These are phyloP conservation scores for Spilarctia lutea DNA, from an alignment of 2,888 invertebrate genomes.

Conservation along the genomic window DNA sequence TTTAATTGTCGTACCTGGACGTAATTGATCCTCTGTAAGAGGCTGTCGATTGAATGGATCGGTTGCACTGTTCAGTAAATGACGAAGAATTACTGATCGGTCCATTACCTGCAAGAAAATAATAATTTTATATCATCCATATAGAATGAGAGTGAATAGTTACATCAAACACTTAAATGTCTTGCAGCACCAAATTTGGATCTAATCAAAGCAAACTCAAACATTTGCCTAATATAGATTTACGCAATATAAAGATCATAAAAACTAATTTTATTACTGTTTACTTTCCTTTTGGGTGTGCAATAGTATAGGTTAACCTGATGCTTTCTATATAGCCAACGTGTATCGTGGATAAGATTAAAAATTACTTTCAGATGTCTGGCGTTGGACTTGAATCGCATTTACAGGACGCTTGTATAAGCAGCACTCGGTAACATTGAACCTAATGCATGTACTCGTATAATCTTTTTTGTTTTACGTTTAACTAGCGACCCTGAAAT, in stretches of 20 bases:
- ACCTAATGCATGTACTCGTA: too few relatives aligned
- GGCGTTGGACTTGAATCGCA: too few relatives aligned
- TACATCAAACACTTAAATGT: neutral
- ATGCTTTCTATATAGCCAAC: too few relatives aligned
- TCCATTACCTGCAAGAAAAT: constrained; percentile 92
- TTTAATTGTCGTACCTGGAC: constrained; percentile 88
- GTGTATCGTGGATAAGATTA: neutral
- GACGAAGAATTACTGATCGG: constrained; percentile 96
- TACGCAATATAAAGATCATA: too few relatives aligned
- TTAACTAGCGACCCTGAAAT: too few relatives aligned
- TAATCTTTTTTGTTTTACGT: too few relatives aligned
- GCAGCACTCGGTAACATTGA: neutral
- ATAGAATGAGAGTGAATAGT: neutral
- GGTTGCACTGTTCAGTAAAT: constrained; percentile 97
- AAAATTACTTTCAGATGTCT: neutral
- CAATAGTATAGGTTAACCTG: too few relatives aligned
- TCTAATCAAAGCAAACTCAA: too few relatives aligned
- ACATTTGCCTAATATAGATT: too few relatives aligned
- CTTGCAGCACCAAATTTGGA: neutral
- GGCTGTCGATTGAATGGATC: constrained; percentile 99
- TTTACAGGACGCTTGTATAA: neutral
- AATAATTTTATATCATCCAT: neutral
- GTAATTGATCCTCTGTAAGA: constrained; percentile 96
- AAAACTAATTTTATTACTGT: too few relatives aligned
- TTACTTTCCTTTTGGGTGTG: too few relatives aligned